phyloP scores from a whole-genome alignment of 2,113 vertebrate genomes.

The Pluvianellus socialis region DNA sequence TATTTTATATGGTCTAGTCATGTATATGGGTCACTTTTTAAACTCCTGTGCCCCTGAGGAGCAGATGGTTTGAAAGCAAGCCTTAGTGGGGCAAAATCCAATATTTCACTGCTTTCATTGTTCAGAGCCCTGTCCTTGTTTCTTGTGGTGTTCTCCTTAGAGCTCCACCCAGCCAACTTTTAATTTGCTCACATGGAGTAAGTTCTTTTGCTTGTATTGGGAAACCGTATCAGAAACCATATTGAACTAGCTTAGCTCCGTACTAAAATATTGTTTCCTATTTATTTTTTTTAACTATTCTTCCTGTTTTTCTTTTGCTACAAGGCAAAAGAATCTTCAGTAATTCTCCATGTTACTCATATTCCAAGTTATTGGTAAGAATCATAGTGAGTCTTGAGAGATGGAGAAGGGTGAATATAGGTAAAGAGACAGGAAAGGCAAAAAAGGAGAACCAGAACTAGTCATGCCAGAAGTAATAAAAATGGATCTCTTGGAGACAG shows the following conservation, averaged over 20 bases:
- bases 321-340: not conserved
- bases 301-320: not conserved
- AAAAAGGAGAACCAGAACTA: not conserved
- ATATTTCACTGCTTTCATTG: not conserved
- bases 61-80: constrained; percentile 50
- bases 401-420: not conserved
- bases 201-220: not conserved
- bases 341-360: not conserved
- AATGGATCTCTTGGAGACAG: not conserved
- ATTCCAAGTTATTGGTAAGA: not conserved
- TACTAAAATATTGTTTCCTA: not conserved
- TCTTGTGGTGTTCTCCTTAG: not conserved
- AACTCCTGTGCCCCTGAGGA: constrained; percentile 12
- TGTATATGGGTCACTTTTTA: not conserved
- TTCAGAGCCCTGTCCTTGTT: constrained; percentile 1
- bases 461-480: not conserved
- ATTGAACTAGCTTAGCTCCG: not conserved
- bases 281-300: not conserved
- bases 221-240: not conserved
- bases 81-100: not conserved
- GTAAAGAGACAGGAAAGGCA: not conserved
- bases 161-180: not conserved
- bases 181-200: not conserved
- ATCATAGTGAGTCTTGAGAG: not conserved
- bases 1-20: constrained; percentile 16